phyloP scores from a whole-genome alignment of 2,797 vertebrate genomes.

The Sciaenops ocellatus region DNA sequence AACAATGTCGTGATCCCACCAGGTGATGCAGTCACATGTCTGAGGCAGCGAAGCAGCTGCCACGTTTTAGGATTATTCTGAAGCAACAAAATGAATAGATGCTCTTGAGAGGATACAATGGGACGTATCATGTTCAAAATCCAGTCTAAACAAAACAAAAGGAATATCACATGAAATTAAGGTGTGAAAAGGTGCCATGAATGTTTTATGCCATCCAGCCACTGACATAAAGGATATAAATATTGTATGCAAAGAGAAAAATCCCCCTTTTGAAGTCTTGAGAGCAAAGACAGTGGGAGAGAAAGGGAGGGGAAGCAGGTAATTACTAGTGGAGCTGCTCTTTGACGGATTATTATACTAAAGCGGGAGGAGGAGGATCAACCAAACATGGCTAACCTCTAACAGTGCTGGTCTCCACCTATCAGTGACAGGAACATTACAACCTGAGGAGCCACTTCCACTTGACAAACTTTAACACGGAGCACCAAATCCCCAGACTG shows the following conservation, averaged over 20 bases:
- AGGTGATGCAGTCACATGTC: conserved; percentile 48
- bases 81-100: conserved; percentile 62
- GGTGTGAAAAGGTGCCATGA: conserved; percentile 79
- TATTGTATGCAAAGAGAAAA: conserved; percentile 84
- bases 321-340: conserved; percentile 84
- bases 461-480: conserved; percentile 74
- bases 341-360: conserved; percentile 84
- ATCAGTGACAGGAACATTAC: conserved; percentile 77
- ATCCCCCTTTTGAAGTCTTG: conserved; percentile 82
- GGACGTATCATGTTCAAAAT: conserved; percentile 71
- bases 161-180: conserved; percentile 82
- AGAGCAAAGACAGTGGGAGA: conserved; percentile 77
- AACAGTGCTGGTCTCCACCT: conserved; percentile 79
- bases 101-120: conserved; percentile 65
- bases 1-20: conserved; percentile 20
- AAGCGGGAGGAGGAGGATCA: conserved; percentile 85
- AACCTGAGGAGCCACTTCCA: conserved; percentile 74
- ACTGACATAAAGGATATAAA: conserved; percentile 85
- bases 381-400: conserved; percentile 82
- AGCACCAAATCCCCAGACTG: conserved; percentile 45
- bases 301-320: conserved; percentile 79
- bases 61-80: conserved; percentile 46
- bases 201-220: conserved; percentile 81
- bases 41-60: conserved; percentile 33
- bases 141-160: conserved; percentile 83